These are phyloP conservation scores for Monopterus albus DNA, from an alignment of 2,113 vertebrate genomes.

Conservation along the genomic window DNA sequence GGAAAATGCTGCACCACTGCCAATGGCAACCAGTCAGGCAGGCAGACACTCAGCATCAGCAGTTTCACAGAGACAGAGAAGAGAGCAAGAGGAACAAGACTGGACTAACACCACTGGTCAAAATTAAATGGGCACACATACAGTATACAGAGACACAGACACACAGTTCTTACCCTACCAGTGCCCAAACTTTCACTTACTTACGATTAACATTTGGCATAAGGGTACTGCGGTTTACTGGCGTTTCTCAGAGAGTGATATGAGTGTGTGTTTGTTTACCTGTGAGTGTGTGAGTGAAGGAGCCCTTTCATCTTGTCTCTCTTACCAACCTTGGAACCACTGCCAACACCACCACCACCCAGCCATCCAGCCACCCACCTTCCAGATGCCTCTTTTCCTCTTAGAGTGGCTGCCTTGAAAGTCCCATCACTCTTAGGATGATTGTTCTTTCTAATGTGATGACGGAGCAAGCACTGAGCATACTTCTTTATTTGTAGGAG, in stretches of 20 bases:
- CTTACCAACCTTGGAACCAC: constrained; percentile 27
- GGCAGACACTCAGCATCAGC: constrained; percentile 38
- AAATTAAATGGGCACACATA: constrained; percentile 27
- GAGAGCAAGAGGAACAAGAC: background rate
- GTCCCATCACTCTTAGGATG: constrained; percentile 47
- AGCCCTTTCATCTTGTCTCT: constrained; percentile 54
- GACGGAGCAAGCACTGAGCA: constrained; percentile 25
- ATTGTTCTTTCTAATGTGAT: constrained; percentile 58
- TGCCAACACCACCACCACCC: background rate
- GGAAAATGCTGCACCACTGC: constrained; percentile 43
- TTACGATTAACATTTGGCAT: constrained; percentile 59
- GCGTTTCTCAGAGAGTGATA: constrained; percentile 9
- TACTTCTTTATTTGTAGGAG: constrained; percentile 39
- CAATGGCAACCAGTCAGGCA: constrained; percentile 18
- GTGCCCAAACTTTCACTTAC: constrained; percentile 47
- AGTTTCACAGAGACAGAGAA: constrained; percentile 43
- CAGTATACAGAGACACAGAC: background rate
- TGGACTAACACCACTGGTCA: constrained; percentile 7
- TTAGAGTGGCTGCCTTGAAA: constrained; percentile 46
- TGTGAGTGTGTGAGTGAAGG: constrained; percentile 25
- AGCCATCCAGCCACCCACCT: constrained; percentile 15
- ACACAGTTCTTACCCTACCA: constrained; percentile 5
- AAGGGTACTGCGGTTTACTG: constrained; percentile 42
- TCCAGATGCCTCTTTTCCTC: constrained; percentile 23
- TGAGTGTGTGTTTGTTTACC: constrained; percentile 20